Evolutionary conservation across 2,113 vertebrate genomes (phyloP).

Genomic region (Cheilinus undulatus): DNA sequence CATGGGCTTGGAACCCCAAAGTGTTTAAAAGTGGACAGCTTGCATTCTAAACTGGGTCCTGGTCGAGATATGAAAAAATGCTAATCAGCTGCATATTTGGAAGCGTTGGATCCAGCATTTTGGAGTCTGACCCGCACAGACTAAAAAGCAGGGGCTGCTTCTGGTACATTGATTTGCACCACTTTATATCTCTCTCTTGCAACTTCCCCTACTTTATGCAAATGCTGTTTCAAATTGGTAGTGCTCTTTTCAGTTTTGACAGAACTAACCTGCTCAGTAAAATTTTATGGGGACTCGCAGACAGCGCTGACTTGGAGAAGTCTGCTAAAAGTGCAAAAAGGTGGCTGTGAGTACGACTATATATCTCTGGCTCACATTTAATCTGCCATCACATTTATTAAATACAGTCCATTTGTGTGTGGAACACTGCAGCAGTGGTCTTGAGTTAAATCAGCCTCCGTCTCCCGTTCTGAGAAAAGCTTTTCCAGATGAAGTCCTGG

Average conservation of each 20-base stretch:
- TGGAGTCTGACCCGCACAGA: not conserved
- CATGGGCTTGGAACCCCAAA: not conserved
- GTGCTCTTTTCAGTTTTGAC: not conserved
- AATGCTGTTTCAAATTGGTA: not conserved
- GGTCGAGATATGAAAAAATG: not conserved
- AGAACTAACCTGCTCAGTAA: slow-evolving; percentile 15
- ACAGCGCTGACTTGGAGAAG: slow-evolving; percentile 11
- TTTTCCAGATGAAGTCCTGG: slow-evolving; percentile 36
- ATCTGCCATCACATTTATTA: slow-evolving; percentile 49
- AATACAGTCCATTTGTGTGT: slow-evolving; percentile 35
- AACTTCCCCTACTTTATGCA: slow-evolving; percentile 1
- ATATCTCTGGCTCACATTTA: slow-evolving; percentile 33
- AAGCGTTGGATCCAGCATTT: not conserved
- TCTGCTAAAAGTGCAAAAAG: slow-evolving; percentile 12
- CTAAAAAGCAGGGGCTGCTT: not conserved
- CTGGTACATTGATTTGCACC: not conserved
- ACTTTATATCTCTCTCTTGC: slow-evolving; percentile 9
- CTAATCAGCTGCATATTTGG: not conserved
- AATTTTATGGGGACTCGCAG: slow-evolving; percentile 20
- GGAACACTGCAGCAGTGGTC: slow-evolving; percentile 22
- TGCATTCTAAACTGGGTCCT: not conserved
- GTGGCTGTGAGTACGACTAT: slow-evolving; percentile 10
- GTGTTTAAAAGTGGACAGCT: not conserved
- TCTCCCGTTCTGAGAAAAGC: slow-evolving; percentile 21
- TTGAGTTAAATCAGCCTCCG: not conserved